Evolutionary conservation across 2,797 vertebrate genomes (phyloP), one percentile per base, ranked within the genome.

Genomic region (Crax fasciolata): DNA sequence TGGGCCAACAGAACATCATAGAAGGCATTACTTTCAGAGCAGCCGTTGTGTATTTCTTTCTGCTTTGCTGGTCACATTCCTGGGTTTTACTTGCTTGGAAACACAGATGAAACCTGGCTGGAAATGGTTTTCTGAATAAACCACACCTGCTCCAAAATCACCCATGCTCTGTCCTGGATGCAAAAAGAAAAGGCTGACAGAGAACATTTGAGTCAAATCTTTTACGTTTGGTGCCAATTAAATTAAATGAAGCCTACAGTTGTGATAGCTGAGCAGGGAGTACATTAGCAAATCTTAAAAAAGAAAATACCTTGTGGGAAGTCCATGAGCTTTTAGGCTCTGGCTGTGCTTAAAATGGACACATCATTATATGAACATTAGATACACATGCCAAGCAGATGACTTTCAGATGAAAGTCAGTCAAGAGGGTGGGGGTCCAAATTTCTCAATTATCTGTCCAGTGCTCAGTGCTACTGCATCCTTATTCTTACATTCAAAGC

Each of bases 401-500:
- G 83, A 66, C 58, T 78, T 93, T 79, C 55, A 55, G 87, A 74
- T 1, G 38, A 49, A 76, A 93, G 65, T 39, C 67, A 54, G 27
- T n/a, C 55, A 72, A 48, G 62, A 83, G 65, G 30, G 16, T 76
- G 62, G 51, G 38, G 11, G 16, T 65, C 63, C 74, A 83, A 77
- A 78, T 6, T 70, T 70, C n/a, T 81, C 63, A 55, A 51, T 77
- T 87, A 84, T 59, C 67, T 8, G 13, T 44, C 73, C 71, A 82
- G 59, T 51, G 68, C 0, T 49, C 43, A 17, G 30, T 35, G 76
- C 49, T 54, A 21, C 38, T 55, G 41, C 6, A 8, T 67, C 57
- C 70, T 89, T 83, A 59, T 49, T 95, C 84, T 84, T 75, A 38
- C 52, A 55, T 57, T 79, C 49, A 77, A 66, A 84, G 38, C 23